Conservation (phyloP, 2,888 invertebrate genomes). For the Noctua pronuba region DNA sequence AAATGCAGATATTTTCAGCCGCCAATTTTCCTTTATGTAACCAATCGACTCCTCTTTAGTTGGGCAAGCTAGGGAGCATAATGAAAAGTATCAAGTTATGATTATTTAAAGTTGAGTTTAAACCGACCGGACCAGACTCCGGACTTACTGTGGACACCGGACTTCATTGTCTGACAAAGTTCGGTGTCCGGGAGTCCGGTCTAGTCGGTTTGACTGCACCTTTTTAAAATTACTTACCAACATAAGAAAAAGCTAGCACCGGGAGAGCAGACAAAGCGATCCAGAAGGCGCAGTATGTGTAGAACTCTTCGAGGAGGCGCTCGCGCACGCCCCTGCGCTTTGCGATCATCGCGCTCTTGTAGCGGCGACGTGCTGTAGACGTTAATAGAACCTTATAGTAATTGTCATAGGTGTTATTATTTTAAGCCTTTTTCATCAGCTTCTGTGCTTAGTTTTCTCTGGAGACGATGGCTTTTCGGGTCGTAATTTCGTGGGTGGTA, state of each 20-base stretch:
- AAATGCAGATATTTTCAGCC: not conserved
- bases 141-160: not conserved
- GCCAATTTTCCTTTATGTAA: not conserved
- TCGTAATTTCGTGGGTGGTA: not conserved
- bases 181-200: not conserved
- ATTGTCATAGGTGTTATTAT: not conserved
- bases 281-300: conserved; percentile 86
- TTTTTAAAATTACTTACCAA: conserved; percentile 75
- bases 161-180: not conserved
- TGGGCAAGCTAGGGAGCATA: not conserved
- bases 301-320: conserved; percentile 80
- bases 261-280: conserved; percentile 84
- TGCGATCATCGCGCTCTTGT: conserved; percentile 69
- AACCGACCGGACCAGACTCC: not conserved
- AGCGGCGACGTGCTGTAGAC: conserved; percentile 35
- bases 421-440: not conserved
- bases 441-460: not conserved
- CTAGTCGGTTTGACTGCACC: too few relatives aligned
- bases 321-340: conserved; percentile 73
- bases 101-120: not conserved
- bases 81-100: not conserved
- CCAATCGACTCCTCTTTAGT: not conserved
- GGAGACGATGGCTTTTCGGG: not conserved
- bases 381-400: not conserved
- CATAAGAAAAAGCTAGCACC: conserved; percentile 83